These are phyloP conservation scores for Orchesellides sinensis DNA, from an alignment of 2,888 invertebrate genomes.

Conservation along the genomic window DNA sequence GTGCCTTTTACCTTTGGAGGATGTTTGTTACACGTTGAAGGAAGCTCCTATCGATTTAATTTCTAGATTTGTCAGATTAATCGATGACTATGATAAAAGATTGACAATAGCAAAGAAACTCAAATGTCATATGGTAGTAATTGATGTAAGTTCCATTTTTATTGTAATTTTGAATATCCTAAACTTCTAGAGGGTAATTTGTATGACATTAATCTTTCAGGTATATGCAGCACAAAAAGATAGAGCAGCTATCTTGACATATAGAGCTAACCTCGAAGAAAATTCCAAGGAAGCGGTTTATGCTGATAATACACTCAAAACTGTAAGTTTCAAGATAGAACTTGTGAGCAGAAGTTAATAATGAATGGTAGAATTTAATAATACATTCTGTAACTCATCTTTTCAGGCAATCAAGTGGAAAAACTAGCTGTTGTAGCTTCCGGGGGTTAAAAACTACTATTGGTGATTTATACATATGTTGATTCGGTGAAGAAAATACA, in stretches of 20 bases:
- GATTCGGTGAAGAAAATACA: no score
- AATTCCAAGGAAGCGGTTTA: constrained; percentile 85
- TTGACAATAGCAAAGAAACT: constrained; percentile 82
- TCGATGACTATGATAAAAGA: constrained; percentile 80
- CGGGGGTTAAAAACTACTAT: no score
- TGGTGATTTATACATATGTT: no score
- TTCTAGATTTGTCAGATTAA: constrained; percentile 80
- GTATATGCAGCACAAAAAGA: constrained; percentile 81
- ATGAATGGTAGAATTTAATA: background rate
- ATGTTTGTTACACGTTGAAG: constrained; percentile 78
- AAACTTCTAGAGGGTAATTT: background rate
- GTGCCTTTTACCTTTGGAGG: constrained; percentile 77
- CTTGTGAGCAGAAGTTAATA: background rate
- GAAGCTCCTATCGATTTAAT: constrained; percentile 78
- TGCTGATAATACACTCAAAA: constrained; percentile 84
- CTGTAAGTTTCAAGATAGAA: constrained; percentile 74
- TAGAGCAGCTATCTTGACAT: constrained; percentile 81
- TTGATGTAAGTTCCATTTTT: constrained; percentile 79
- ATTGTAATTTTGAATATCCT: background rate
- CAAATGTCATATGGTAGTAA: constrained; percentile 83
- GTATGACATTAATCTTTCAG: constrained; percentile 74
- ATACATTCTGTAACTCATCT: constrained; percentile 9
- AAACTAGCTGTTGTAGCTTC: constrained; percentile 77
- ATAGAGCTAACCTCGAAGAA: constrained; percentile 81
- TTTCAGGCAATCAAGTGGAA: constrained; percentile 80